Conservation (phyloP, 2,797 vertebrate genomes). For the Arrhamphus sclerolepis region DNA sequence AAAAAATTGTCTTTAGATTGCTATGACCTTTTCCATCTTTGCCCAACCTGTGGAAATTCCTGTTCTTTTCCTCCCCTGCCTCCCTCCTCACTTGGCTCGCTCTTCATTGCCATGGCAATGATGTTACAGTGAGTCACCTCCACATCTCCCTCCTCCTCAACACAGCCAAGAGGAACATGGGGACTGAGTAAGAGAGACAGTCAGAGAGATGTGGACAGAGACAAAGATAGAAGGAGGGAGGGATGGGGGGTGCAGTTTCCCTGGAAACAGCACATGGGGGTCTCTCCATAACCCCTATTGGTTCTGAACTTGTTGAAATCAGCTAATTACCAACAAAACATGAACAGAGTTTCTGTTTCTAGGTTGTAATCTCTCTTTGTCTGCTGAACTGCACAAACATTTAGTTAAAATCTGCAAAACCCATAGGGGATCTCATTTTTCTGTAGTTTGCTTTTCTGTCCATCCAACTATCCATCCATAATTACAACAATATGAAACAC, state of each 20-base stretch:
- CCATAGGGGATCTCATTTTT: no score
- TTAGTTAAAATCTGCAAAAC: no score
- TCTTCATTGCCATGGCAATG: slow-evolving; percentile 81
- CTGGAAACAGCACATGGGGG: slow-evolving; percentile 78
- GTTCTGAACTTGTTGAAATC: slow-evolving; percentile 73
- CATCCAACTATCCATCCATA: no score
- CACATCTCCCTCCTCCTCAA: slow-evolving; percentile 73
- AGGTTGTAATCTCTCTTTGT: slow-evolving; percentile 48
- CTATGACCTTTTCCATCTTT: slow-evolving; percentile 44
- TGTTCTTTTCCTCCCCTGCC: slow-evolving; percentile 33
- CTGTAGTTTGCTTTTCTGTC: no score
- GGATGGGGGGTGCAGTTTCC: slow-evolving; percentile 69
- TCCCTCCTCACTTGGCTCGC: slow-evolving; percentile 51
- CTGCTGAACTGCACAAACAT: no score
- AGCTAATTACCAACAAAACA: slow-evolving; percentile 69
- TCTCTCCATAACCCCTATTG: slow-evolving; percentile 72
- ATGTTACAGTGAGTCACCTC: slow-evolving; percentile 81
- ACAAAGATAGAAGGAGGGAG: slow-evolving; percentile 29
- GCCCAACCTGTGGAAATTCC: slow-evolving; percentile 54
- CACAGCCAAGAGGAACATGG: slow-evolving; percentile 66
- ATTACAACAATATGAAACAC: no score
- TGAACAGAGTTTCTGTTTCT: slow-evolving; percentile 59
- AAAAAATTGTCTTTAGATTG: slow-evolving; percentile 10
- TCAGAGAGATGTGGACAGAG: slow-evolving; percentile 35
- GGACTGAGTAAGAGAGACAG: slow-evolving; percentile 44